phyloP scores from a whole-genome alignment of 1,140 invertebrate species.

The Saxidomus purpurata region DNA sequence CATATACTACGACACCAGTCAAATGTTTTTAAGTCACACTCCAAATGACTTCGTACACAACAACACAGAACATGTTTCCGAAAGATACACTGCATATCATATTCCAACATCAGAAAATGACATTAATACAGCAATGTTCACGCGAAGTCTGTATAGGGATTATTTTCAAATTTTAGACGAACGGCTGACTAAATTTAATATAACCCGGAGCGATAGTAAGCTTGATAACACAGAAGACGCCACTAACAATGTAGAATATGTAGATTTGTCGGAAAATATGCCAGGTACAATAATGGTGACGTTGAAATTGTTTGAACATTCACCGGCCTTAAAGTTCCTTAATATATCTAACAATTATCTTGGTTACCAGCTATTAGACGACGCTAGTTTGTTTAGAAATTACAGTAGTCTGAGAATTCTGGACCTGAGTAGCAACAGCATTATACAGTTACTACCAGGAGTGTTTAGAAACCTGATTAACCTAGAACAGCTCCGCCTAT shows the following conservation, averaged over 20 bases:
- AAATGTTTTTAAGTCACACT: background rate
- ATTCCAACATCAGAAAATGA: background rate
- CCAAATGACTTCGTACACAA: background rate
- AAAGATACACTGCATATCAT: background rate
- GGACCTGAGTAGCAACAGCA: background rate
- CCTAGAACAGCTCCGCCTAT: background rate
- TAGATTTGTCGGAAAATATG: background rate
- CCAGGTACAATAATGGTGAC: background rate
- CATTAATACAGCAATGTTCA: background rate
- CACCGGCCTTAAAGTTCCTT: background rate
- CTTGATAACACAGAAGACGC: background rate
- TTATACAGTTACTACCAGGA: background rate
- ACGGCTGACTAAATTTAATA: background rate
- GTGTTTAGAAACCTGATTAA: background rate
- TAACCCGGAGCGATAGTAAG: background rate
- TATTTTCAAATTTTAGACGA: background rate
- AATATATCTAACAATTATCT: slow-evolving; percentile 5
- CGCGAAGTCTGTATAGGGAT: background rate
- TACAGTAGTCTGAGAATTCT: background rate
- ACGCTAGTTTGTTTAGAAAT: background rate
- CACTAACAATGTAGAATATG: background rate
- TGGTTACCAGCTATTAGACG: background rate
- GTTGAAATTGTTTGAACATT: background rate
- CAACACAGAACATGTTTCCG: background rate
- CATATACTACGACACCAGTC: background rate